Evolutionary conservation across 2,113 vertebrate species (phyloP), one percentile per base, ranked within the genome.

Genomic region (Shinisaurus crocodilurus): DNA sequence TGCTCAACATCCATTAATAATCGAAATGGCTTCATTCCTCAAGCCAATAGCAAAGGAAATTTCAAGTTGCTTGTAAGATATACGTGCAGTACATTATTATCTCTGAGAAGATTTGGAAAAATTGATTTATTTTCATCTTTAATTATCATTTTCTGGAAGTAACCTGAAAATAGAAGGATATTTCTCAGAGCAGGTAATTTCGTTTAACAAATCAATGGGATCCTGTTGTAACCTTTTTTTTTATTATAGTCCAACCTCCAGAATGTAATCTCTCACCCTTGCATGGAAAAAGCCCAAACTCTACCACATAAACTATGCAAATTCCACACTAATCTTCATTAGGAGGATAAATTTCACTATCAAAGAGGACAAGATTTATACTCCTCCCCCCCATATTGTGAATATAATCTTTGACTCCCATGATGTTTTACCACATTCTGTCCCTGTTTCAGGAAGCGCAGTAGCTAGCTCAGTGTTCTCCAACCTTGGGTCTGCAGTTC

Each of bases 81-180:
- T 77, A 92, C 89, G 93, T 95, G 83, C 92, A 76, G 67, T 88
- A 92, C 7, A 93, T 94, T 94, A 93, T 86, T 18, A 89, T 85
- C 85, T 93, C 82, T 90, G 43, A 65, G 87, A 89, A 87, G 80
- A 88, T 84, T 93, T 92, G 75, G 74, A 92, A 90, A 90, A 54
- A 92, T 89, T 40, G 48, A 87, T 96, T 94, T 95, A 86, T 94
- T 95, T 84, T 84, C 92, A 90, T 89, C 6, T 94, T 93, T 94
- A 94, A 91, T 91, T 95, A 90, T 57, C 89, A 87, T 93, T 95
- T 90, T 1, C 79, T 91, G 79, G 37, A 94, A 94, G 90, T 6
- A 43, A 15, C 57, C 2, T 8, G 81, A 93, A 94, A 95, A n/a
- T 23, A 90, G 43, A 93, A 76, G 1, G 80, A 88, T 5, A 6